These are phyloP conservation scores for Seriola rivoliana DNA, from an alignment of 2,113 vertebrate species.

Conservation along the genomic window DNA sequence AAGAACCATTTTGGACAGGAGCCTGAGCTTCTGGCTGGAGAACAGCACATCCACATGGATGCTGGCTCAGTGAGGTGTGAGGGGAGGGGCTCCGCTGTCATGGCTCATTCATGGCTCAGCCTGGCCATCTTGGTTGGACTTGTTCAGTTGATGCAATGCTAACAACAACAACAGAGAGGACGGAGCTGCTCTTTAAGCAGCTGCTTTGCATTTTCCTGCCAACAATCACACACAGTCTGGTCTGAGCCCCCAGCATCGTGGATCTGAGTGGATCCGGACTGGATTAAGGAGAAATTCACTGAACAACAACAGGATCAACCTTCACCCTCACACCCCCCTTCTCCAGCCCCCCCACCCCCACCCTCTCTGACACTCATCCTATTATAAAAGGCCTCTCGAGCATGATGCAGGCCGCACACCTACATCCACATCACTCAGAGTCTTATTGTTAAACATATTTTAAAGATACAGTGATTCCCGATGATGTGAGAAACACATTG, in stretches of 20 bases:
- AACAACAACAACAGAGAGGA: slow-evolving; percentile 63
- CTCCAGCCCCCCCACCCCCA: background rate
- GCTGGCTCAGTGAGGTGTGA: slow-evolving; percentile 34
- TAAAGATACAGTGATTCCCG: background rate
- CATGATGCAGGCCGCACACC: too few relatives aligned
- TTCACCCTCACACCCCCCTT: slow-evolving; percentile 30
- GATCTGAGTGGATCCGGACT: background rate
- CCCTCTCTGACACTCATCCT: too few relatives aligned
- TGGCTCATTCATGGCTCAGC: slow-evolving; percentile 73
- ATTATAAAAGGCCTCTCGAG: too few relatives aligned
- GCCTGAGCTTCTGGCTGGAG: background rate
- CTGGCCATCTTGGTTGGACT: slow-evolving; percentile 74
- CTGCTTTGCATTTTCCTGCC: background rate
- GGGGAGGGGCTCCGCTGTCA: slow-evolving; percentile 65
- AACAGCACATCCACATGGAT: slow-evolving; percentile 67
- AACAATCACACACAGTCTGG: slow-evolving; percentile 6
- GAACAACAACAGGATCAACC: slow-evolving; percentile 66
- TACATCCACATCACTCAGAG: too few relatives aligned
- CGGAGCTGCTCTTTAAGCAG: slow-evolving; percentile 19
- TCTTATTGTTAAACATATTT: background rate
- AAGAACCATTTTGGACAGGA: slow-evolving; percentile 5
- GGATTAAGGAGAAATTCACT: slow-evolving; percentile 26
- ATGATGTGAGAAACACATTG: background rate
- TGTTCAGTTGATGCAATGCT: slow-evolving; percentile 49
- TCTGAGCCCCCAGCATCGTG: background rate